Percentiles rank a stretch among this genome's conserved stretches.
Conservation (phyloP, 2,797 vertebrate genomes). For the Percopsis omiscomaycus region DNA sequence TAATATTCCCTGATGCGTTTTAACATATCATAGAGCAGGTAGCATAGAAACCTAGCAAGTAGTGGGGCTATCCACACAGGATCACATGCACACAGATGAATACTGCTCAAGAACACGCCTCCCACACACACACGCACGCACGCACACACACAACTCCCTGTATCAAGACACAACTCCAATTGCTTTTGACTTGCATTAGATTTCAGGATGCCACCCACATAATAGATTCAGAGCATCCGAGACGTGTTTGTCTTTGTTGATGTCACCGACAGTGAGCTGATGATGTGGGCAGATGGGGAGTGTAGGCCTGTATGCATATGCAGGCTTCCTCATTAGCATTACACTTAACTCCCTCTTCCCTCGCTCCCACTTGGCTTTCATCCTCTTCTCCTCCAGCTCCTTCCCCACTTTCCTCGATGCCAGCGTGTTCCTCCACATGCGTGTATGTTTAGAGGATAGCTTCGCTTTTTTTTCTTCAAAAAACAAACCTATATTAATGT, state of each 20-base stretch:
- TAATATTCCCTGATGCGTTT: slow-evolving; percentile 39
- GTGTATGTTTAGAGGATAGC: slow-evolving; percentile 40
- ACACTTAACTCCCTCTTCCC: slow-evolving; percentile 58
- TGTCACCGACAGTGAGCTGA: slow-evolving; percentile 69
- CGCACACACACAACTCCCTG: slow-evolving; percentile 31
- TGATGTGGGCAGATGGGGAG: slow-evolving; percentile 72
- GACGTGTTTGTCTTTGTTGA: slow-evolving; percentile 71
- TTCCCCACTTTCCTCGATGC: slow-evolving; percentile 54
- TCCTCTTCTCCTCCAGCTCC: slow-evolving; percentile 35
- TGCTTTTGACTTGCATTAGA: slow-evolving; percentile 66
- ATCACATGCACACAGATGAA: slow-evolving; percentile 9
- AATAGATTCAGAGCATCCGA: slow-evolving; percentile 63
- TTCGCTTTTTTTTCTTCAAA: no score
- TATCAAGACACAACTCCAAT: slow-evolving; percentile 62
- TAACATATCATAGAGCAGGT: slow-evolving; percentile 20
- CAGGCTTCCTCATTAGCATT: slow-evolving; percentile 75
- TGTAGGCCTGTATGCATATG: slow-evolving; percentile 68
- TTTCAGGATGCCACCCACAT: slow-evolving; percentile 71
- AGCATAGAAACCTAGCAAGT: slow-evolving; percentile 13
- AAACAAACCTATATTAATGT: no score
- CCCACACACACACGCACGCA: slow-evolving; percentile 7
- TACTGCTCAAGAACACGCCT: background rate
- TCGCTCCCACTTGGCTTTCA: slow-evolving; percentile 63
- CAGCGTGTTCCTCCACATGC: slow-evolving; percentile 59
- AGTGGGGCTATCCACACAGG: slow-evolving; percentile 11